Evolutionary conservation across 2,888 invertebrate genomes (phyloP).

Genomic region (Acrocera orbiculus): DNA sequence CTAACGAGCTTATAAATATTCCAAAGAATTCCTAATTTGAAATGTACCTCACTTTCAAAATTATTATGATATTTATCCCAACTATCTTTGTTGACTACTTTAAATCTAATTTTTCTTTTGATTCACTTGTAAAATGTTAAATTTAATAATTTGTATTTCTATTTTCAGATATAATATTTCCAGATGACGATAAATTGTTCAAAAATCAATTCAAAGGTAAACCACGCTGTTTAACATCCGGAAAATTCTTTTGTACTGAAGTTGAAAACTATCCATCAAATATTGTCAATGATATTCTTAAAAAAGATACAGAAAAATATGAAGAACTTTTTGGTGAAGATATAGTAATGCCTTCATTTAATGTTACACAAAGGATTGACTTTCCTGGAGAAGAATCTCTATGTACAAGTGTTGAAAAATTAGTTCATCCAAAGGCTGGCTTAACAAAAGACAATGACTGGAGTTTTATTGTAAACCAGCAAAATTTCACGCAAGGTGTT

Average conservation of each 20-base stretch:
- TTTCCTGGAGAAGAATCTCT: constrained; percentile 28
- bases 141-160: too few relatives aligned
- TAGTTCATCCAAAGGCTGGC: constrained; percentile 44
- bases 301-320: constrained; percentile 15
- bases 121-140: too few relatives aligned
- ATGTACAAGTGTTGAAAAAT: constrained; percentile 27
- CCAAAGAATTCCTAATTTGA: too few relatives aligned
- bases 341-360: constrained; percentile 19
- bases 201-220: not conserved
- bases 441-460: constrained; percentile 43
- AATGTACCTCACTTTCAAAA: too few relatives aligned
- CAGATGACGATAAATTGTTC: constrained; percentile 9
- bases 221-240: constrained; percentile 7
- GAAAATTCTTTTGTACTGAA: constrained; percentile 28
- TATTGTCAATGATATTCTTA: constrained; percentile 21
- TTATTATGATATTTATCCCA: too few relatives aligned
- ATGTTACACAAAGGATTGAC: constrained; percentile 34
- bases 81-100: too few relatives aligned
- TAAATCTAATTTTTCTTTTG: too few relatives aligned
- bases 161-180: constrained; percentile 13
- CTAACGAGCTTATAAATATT: too few relatives aligned
- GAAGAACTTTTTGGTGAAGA: constrained; percentile 25
- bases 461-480: constrained; percentile 50
- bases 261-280: constrained; percentile 31
- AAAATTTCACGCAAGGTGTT: constrained; percentile 49